phyloP scores from a whole-genome alignment of 1,140 invertebrate species.

The Asbolus verrucosus region DNA sequence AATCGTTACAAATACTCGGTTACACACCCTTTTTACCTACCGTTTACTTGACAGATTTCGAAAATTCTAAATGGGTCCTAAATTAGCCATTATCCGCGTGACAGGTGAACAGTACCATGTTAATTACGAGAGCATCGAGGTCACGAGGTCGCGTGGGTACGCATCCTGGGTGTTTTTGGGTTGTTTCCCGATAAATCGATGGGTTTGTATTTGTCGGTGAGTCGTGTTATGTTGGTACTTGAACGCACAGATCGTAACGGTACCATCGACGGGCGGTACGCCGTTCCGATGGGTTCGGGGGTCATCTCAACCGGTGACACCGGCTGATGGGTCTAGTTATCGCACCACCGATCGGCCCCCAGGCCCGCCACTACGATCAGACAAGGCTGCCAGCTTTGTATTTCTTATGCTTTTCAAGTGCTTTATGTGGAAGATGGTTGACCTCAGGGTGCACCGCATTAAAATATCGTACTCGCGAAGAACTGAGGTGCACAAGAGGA shows the following conservation, averaged over 20 bases:
- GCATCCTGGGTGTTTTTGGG: too few species aligned
- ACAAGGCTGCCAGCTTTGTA: constrained; percentile 30
- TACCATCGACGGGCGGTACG: background rate
- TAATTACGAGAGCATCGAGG: background rate
- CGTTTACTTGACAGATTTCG: constrained; percentile 3
- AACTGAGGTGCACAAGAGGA: too few species aligned
- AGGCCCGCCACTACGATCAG: constrained; percentile 35
- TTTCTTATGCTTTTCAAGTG: constrained; percentile 26
- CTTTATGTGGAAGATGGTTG: constrained; percentile 30
- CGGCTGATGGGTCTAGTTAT: constrained; percentile 36
- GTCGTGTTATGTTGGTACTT: too few species aligned
- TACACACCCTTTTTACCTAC: constrained; percentile 43
- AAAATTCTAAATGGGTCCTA: background rate
- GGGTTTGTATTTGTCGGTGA: too few species aligned
- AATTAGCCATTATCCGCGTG: too few species aligned
- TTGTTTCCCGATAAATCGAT: too few species aligned
- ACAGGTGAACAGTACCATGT: background rate
- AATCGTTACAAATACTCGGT: constrained; percentile 36
- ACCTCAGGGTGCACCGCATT: constrained; percentile 21
- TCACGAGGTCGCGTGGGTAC: background rate
- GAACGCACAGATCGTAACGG: too few species aligned
- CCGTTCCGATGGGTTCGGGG: constrained; percentile 21
- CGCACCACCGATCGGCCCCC: constrained; percentile 36
- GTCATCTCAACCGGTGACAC: constrained; percentile 27
- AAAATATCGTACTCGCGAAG: too few species aligned